These are phyloP conservation scores for Gallinago media DNA, from an alignment of 2,113 vertebrate species.

Conservation along the genomic window DNA sequence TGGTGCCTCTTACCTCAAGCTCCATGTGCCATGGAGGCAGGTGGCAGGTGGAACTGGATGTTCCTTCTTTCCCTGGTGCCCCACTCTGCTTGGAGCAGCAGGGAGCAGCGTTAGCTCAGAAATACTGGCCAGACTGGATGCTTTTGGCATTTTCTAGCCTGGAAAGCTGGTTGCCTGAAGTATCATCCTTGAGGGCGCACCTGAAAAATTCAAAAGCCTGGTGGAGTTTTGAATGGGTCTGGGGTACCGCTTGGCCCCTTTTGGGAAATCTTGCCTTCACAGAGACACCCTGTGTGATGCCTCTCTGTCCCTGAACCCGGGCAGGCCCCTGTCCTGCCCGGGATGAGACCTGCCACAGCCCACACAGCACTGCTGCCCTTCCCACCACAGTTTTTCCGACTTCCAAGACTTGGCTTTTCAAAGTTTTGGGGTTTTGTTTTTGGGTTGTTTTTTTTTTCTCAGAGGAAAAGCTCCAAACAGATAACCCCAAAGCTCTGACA, in stretches of 20 bases:
- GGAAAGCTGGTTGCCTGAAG: background rate
- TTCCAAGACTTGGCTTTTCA: background rate
- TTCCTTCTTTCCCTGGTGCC: background rate
- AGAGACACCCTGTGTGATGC: background rate
- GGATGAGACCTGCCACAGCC: background rate
- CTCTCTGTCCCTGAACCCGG: background rate
- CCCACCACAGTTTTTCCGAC: background rate
- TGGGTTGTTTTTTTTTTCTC: background rate
- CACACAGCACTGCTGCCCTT: fast-evolving
- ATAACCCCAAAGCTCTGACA: background rate
- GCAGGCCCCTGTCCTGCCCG: background rate
- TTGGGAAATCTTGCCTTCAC: background rate
- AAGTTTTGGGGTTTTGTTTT: too few relatives aligned
- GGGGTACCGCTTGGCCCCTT: background rate
- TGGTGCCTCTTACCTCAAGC: background rate
- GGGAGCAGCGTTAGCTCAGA: background rate
- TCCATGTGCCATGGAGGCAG: background rate
- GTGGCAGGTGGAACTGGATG: too few relatives aligned
- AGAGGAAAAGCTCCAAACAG: background rate
- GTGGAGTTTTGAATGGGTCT: background rate
- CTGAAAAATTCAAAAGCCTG: background rate
- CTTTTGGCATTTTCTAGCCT: background rate
- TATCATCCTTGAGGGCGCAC: background rate
- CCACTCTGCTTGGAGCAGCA: background rate
- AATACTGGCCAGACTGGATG: background rate